These are phyloP conservation scores for Ptycholaimellus sp. DNA, from an alignment of 2,888 invertebrate genomes.

Conservation along the genomic window DNA sequence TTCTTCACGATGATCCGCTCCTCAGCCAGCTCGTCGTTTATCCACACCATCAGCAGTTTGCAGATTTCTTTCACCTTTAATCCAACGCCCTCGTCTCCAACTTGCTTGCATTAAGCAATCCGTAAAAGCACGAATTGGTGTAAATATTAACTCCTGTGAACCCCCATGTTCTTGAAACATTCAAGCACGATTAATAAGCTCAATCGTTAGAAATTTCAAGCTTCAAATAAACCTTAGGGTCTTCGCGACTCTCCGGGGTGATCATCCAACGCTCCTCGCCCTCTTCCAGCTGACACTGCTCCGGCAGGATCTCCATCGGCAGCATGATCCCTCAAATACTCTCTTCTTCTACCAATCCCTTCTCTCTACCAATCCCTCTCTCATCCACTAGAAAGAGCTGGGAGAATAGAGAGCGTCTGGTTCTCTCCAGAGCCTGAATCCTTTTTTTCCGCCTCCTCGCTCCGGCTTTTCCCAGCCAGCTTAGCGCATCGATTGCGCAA, in stretches of 20 bases:
- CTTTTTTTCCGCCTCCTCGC: too few relatives aligned
- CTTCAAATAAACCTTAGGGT: constrained; percentile 46
- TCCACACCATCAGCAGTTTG: constrained; percentile 71
- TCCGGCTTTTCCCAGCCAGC: too few relatives aligned
- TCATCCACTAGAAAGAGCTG: too few relatives aligned
- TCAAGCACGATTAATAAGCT: too few relatives aligned
- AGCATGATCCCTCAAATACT: not conserved
- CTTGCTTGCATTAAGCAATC: not conserved
- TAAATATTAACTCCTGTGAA: not conserved
- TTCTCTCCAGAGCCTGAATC: too few relatives aligned
- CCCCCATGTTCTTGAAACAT: too few relatives aligned
- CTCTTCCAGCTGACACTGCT: constrained; percentile 39
- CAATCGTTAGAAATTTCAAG: too few relatives aligned
- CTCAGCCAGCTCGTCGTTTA: constrained; percentile 83
- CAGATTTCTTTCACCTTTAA: constrained; percentile 14
- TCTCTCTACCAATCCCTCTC: too few relatives aligned
- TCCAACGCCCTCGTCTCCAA: not conserved
- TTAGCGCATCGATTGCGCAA: too few relatives aligned
- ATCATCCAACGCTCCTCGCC: constrained; percentile 90
- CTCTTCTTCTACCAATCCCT: too few relatives aligned
- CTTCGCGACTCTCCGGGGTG: constrained; percentile 59
- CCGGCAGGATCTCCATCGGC: constrained; percentile 13
- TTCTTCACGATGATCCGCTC: constrained; percentile 90
- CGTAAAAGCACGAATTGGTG: not conserved
- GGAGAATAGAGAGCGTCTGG: too few relatives aligned